Evolutionary conservation across 1,140 invertebrate species (phyloP).

Genomic region (Pteromalus puparum): DNA sequence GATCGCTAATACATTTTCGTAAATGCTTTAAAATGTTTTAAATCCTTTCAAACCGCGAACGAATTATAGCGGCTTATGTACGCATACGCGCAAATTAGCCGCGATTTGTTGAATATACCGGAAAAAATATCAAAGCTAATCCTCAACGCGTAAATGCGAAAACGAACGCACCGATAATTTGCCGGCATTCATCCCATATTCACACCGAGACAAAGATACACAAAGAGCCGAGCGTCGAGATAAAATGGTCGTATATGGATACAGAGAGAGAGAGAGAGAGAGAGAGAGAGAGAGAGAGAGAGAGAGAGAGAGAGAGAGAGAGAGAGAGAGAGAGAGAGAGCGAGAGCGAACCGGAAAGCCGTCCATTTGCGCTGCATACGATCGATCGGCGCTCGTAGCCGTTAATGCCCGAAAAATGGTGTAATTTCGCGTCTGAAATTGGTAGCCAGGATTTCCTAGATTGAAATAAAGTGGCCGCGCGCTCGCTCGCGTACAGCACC

Average conservation of each 20-base stretch:
- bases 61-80: too few species aligned
- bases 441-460: constrained; percentile 72
- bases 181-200: background rate
- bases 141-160: background rate
- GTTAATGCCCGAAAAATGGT: constrained; percentile 71
- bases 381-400: constrained; percentile 56
- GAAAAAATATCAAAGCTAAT: background rate
- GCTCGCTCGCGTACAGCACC: constrained; percentile 60
- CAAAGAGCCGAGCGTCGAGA: background rate
- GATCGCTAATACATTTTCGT: too few species aligned
- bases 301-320: constrained; percentile 20
- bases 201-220: constrained; percentile 14
- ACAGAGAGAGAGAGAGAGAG: constrained; percentile 29
- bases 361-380: constrained; percentile 59
- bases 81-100: too few species aligned
- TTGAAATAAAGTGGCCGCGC: constrained; percentile 76
- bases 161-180: background rate
- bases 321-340: constrained; percentile 19
- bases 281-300: too few species aligned
- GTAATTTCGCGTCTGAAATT: constrained; percentile 72
- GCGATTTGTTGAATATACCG: too few species aligned
- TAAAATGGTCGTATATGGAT: constrained; percentile 47
- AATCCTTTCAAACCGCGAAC: background rate
- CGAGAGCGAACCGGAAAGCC: constrained; percentile 52
- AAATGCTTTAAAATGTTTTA: background rate